Base-by-base conservation (phyloP, 1,140 invertebrate species). In the Tetragonula clypearis region DNA sequence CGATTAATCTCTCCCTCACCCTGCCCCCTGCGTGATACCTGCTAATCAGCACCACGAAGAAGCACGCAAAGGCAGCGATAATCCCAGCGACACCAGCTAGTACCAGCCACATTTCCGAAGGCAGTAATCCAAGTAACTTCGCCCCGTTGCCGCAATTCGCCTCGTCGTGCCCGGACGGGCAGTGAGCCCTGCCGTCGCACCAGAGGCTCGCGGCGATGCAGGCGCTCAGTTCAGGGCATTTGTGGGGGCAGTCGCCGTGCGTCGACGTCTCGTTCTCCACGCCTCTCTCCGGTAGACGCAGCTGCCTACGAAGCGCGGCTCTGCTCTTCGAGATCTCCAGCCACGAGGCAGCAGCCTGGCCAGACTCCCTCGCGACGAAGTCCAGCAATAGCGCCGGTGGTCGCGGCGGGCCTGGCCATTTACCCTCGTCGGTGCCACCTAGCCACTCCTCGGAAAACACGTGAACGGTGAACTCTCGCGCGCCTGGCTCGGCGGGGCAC, bases 171-270 rank as follows among this genome's bases (percentile, higher is more conserved):
- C 98, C 98, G 11, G 97, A 98, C 26, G 98, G 98, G 92, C 98
- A 98, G 93, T 98, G 97, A 56, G 96, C 95, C 87, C 96, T 96
- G 65, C 98, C 98, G 93, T 99, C 98, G 93, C 98, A 99, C 98
- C 98, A 98, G 58, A 99, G 94, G 71, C 96, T 96, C 11, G 97
- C 95, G 87, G 97, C 97, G 84, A 98, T 98, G 92, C 98, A 99
- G 35, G 98, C 98, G 91, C 98, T 97, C 82, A 99, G 95, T 93
- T 98, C 98, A 15, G 98, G 98, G 94, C 98, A 99, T 92, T 97
- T 97, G 91, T 97, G 96, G 87, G 95, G 94, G 90, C 97, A 97
- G 88, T 97, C 96, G 93, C 96, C 93, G 90, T 95, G 77, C 86
- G 93, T 93, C 82, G 93, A 84, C 0, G 96, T 96, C 58, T 96